Evolutionary conservation across 1,140 invertebrate genomes (phyloP).

Genomic region (Drosophila carrolli): DNA sequence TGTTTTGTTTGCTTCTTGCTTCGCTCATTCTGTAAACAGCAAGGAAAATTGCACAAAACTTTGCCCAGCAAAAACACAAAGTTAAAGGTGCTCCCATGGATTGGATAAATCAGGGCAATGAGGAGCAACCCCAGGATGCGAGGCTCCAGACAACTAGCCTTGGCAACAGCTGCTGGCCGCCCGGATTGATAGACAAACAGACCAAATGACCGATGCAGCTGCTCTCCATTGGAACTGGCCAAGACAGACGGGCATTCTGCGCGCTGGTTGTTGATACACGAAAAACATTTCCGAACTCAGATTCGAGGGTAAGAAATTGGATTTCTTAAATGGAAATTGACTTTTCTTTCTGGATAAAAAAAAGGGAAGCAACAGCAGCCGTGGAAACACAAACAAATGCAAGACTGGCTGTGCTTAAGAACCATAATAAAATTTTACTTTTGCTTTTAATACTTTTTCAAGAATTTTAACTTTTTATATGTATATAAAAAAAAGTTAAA

Average conservation of each 20-base stretch:
- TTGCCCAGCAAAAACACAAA: conserved; percentile 66
- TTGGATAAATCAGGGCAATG: conserved; percentile 61
- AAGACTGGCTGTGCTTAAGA: not conserved
- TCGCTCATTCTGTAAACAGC: conserved; percentile 74
- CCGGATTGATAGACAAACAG: conserved; percentile 52
- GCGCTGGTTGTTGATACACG: conserved; percentile 44
- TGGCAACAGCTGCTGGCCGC: conserved; percentile 21
- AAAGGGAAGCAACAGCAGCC: conserved; percentile 10
- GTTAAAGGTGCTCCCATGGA: conserved; percentile 62
- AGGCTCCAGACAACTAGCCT: not conserved
- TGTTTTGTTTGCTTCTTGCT: conserved; percentile 77
- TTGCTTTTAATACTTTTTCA: not conserved
- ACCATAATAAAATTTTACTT: not conserved
- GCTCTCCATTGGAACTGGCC: conserved; percentile 41
- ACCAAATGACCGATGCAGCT: conserved; percentile 37
- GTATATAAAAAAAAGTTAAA: too few species aligned
- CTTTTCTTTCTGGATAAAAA: conserved; percentile 19
- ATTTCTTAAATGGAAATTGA: conserved; percentile 57
- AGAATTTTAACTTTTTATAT: too few species aligned
- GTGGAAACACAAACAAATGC: conserved; percentile 7
- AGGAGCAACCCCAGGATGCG: conserved; percentile 4
- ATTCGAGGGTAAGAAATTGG: conserved; percentile 52
- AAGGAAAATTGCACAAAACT: conserved; percentile 76
- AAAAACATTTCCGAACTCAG: conserved; percentile 30
- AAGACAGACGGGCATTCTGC: conserved; percentile 15